Conservation (phyloP, 2,113 vertebrate genomes). For the Percina caprodes region DNA sequence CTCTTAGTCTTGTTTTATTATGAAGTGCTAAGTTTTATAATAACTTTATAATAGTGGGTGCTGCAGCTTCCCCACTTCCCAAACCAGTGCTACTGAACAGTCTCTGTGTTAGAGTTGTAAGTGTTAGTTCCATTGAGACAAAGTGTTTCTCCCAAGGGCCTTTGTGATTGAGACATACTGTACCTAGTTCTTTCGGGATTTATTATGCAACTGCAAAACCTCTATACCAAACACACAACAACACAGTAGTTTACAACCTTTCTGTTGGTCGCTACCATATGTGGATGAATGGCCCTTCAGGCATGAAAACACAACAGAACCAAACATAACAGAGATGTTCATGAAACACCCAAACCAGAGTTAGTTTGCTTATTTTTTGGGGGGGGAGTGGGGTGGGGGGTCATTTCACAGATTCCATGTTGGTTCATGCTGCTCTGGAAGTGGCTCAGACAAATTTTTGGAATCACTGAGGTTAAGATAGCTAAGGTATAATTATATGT, state of each 20-base stretch:
- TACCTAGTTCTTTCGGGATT: slow-evolving; percentile 6
- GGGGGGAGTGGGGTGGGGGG: not conserved
- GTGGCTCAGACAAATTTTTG: slow-evolving; percentile 74
- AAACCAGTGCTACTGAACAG: not conserved
- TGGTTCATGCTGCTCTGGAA: slow-evolving; percentile 65
- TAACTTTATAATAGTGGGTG: not conserved
- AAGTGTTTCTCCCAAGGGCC: not conserved
- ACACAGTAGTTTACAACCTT: slow-evolving; percentile 16
- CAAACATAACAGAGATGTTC: slow-evolving; percentile 44
- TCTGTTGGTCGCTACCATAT: slow-evolving; percentile 34
- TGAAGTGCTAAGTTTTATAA: not conserved
- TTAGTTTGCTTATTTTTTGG: slow-evolving; percentile 4
- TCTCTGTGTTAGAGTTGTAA: not conserved
- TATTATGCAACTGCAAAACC: slow-evolving; percentile 38
- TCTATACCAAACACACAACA: slow-evolving; percentile 31
- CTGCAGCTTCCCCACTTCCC: not conserved
- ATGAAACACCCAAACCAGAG: slow-evolving; percentile 48
- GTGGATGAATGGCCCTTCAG: slow-evolving; percentile 22
- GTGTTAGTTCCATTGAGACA: not conserved
- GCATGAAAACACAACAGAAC: slow-evolving; percentile 44
- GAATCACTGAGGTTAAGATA: slow-evolving; percentile 78
- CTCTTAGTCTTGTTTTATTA: not conserved
- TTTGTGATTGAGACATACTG: slow-evolving; percentile 11
- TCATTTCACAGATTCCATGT: slow-evolving; percentile 64
- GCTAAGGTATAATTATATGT: slow-evolving; percentile 73